Percentiles rank a stretch among this genome's conserved stretches.
Evolutionary conservation across 2,113 vertebrate genomes (phyloP).

Genomic region (Rana temporaria): DNA sequence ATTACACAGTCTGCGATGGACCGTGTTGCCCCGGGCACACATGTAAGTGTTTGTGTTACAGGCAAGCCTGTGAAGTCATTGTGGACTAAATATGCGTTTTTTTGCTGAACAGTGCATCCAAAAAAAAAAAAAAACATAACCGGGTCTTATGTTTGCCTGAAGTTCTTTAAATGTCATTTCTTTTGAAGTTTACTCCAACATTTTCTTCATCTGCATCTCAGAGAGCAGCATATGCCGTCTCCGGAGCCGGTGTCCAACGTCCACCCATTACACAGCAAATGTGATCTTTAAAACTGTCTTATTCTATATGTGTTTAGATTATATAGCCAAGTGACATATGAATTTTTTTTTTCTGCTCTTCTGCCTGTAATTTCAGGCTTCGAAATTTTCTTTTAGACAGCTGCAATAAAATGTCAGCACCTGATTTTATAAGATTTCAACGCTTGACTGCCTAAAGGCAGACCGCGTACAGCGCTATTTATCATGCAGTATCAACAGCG

Average conservation of each 20-base stretch:
- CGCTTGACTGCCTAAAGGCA: constrained; percentile 16
- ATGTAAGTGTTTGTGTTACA: no score
- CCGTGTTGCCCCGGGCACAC: no score
- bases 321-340: neutral
- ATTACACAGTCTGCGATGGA: no score
- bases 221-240: neutral
- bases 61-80: no score
- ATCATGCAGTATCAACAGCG: constrained; percentile 14
- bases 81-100: no score
- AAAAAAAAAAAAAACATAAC: no score
- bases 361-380: constrained; percentile 1
- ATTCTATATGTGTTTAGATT: constrained; percentile 9
- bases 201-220: neutral
- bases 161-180: no score
- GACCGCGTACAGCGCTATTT: constrained; percentile 2
- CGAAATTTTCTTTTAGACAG: constrained; percentile 9
- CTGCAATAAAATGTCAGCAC: constrained; percentile 22
- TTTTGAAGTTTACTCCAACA: no score
- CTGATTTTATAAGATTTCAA: constrained; percentile 40
- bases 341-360: constrained; percentile 10
- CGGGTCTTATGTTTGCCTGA: no score
- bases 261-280: neutral
- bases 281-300: constrained; percentile 20
- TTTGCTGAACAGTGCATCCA: no score
- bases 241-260: neutral